phyloP scores from a whole-genome alignment of 2,113 vertebrate species.

The Gallinago media region DNA sequence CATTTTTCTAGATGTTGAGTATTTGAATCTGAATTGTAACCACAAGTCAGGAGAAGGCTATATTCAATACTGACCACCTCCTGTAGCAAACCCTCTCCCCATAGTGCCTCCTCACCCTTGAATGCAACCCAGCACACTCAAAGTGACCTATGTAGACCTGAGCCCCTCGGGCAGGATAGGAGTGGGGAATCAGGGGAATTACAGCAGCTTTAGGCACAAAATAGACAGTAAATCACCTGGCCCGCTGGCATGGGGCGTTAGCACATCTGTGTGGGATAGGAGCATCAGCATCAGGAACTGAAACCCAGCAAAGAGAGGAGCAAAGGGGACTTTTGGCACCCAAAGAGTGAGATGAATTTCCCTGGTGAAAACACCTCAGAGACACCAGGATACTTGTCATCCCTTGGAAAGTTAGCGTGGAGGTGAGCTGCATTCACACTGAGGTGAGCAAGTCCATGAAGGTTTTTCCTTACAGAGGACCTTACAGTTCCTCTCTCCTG shows the following conservation, averaged over 20 bases:
- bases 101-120: not conserved
- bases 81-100: not conserved
- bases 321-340: not conserved
- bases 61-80: not conserved
- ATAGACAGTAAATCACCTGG: not conserved
- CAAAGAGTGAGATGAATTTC: rapidly evolving
- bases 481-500: not conserved
- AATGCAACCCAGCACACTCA: rapidly evolving
- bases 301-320: not conserved
- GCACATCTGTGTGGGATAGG: not conserved
- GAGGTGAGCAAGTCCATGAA: not conserved
- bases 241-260: rapidly evolving
- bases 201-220: not conserved
- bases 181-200: not conserved
- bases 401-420: not conserved
- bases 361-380: not conserved
- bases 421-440: not conserved
- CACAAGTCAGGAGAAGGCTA: not conserved
- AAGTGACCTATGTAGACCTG: rapidly evolving
- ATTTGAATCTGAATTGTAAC: too few species aligned
- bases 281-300: not conserved
- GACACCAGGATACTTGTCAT: not conserved
- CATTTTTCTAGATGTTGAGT: too few species aligned
- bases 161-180: not conserved
- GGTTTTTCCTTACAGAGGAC: not conserved